A percentile compares a stretch with the other conserved stretches of the same genome.
Conservation (phyloP, 1,140 invertebrate species). For the Cryptotermes secundus region DNA sequence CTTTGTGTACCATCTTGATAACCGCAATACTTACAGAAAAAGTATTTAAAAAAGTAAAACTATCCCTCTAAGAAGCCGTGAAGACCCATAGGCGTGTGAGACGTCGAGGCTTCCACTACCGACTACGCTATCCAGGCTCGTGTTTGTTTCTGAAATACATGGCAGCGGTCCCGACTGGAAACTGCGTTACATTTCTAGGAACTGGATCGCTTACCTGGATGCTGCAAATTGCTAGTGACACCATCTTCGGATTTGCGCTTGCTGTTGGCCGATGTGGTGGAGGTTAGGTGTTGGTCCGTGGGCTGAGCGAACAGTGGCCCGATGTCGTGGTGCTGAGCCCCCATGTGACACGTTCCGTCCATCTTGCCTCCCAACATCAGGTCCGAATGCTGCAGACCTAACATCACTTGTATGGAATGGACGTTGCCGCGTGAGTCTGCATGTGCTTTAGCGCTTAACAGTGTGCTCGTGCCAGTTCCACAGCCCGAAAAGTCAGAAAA, state of each 20-base stretch:
- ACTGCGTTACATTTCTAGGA: too few species aligned
- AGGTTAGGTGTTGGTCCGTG: neutral
- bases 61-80: too few species aligned
- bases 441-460: constrained; percentile 35
- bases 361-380: constrained; percentile 33
- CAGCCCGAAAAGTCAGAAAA: constrained; percentile 28
- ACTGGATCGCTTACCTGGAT: neutral
- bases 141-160: too few species aligned
- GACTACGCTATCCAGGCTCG: too few species aligned
- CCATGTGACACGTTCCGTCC: neutral
- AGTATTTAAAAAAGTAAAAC: too few species aligned
- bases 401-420: constrained; percentile 42
- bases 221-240: neutral
- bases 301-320: neutral
- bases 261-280: neutral
- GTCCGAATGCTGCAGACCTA: constrained; percentile 45
- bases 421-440: constrained; percentile 36
- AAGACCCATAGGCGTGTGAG: too few species aligned
- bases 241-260: neutral
- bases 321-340: neutral
- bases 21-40: too few species aligned
- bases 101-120: too few species aligned
- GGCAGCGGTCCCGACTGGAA: too few species aligned
- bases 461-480: neutral
- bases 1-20: too few species aligned